phyloP scores from a whole-genome alignment of 2,888 invertebrate genomes.

The Anthophora plumipes region DNA sequence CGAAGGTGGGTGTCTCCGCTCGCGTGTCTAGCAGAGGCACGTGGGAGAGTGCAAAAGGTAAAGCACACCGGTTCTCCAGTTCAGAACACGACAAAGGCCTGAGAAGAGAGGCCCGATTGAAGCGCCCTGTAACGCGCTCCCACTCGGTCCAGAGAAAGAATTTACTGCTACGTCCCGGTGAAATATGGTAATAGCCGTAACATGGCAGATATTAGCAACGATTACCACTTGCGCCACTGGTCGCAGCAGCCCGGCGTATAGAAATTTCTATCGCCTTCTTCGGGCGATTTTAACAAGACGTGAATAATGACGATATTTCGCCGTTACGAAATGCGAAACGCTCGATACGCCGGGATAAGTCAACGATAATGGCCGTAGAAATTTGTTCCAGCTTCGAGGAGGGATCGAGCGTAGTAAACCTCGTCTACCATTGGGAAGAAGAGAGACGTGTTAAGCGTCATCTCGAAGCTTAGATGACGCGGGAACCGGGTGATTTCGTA shows the following conservation, averaged over 20 bases:
- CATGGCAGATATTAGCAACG: slow-evolving; percentile 75
- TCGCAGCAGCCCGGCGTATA: slow-evolving; percentile 16
- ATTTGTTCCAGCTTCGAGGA: slow-evolving; percentile 47
- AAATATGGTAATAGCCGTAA: slow-evolving; percentile 71
- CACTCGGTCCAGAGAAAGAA: slow-evolving; percentile 54
- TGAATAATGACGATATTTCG: slow-evolving; percentile 67
- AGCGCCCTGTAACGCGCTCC: slow-evolving; percentile 57
- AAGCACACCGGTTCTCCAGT: slow-evolving; percentile 23
- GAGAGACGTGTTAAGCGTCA: slow-evolving; percentile 10
- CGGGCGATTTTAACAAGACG: slow-evolving; percentile 61
- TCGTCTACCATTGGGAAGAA: neutral
- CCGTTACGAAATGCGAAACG: slow-evolving; percentile 58
- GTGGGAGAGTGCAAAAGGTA: slow-evolving; percentile 52
- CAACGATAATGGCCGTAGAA: slow-evolving; percentile 63
- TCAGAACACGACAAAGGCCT: slow-evolving; percentile 45
- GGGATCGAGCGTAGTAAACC: slow-evolving; percentile 30
- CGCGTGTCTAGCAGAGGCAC: slow-evolving; percentile 33
- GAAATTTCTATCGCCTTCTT: slow-evolving; percentile 63
- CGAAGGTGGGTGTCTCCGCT: no score
- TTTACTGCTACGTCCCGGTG: slow-evolving; percentile 69
- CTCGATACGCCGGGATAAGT: slow-evolving; percentile 62
- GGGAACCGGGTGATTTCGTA: neutral
- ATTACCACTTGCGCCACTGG: slow-evolving; percentile 72
- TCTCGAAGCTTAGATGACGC: neutral
- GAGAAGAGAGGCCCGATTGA: slow-evolving; percentile 59